Percentiles rank a stretch among this genome's conserved stretches.
phyloP scores from a whole-genome alignment of 2,888 invertebrate species.

The Pyrrhosoma nymphula region DNA sequence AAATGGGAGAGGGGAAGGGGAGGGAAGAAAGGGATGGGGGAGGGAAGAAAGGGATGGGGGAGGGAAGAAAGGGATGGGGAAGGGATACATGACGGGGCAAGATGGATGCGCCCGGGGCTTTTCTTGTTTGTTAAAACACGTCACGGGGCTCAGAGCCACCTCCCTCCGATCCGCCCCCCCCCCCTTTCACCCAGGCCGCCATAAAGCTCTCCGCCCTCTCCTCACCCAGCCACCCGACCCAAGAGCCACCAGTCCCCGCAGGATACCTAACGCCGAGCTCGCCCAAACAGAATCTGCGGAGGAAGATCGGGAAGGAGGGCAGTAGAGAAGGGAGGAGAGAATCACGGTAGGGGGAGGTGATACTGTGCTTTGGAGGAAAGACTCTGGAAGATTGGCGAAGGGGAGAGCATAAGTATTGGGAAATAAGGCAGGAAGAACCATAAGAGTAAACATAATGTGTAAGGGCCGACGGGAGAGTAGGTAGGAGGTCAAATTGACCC shows the following conservation, averaged over 20 bases:
- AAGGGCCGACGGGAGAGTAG: no score
- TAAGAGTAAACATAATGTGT: no score
- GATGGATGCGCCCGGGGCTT: conserved; percentile 40
- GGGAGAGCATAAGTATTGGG: no score
- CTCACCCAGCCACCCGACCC: not conserved
- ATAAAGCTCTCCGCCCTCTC: no score
- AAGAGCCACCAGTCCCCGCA: not conserved
- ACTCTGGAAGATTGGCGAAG: no score
- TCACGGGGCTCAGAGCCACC: conserved; percentile 30
- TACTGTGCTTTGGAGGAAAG: no score
- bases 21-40: no score
- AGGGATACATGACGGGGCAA: not conserved
- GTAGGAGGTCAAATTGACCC: no score
- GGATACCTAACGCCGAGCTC: not conserved
- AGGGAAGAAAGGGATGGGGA: no score
- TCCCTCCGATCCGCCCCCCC: not conserved
- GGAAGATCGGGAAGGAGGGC: not conserved
- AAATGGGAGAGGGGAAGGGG: not conserved
- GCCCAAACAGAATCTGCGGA: not conserved
- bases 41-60: no score
- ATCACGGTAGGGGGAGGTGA: no score
- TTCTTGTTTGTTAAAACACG: conserved; percentile 54
- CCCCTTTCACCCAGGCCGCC: not conserved
- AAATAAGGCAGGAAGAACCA: no score
- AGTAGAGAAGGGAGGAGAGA: not conserved